Percentiles rank a stretch among this genome's conserved stretches.
These are phyloP conservation scores for Halcyon senegalensis DNA, from an alignment of 2,113 vertebrate genomes.

Conservation along the genomic window DNA sequence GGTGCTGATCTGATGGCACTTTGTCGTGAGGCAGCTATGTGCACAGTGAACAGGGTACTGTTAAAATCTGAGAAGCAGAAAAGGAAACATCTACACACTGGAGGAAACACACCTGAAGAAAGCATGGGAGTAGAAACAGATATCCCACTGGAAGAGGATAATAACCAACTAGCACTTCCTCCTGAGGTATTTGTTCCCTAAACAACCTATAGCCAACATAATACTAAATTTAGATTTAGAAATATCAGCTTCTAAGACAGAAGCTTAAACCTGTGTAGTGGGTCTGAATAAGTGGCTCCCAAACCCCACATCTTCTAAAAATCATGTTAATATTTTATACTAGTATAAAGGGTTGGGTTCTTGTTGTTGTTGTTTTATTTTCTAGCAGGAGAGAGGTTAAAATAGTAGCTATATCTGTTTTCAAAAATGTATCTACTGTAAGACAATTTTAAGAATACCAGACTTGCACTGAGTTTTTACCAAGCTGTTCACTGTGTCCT, in stretches of 20 bases:
- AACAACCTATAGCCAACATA: neutral
- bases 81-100: neutral
- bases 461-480: neutral
- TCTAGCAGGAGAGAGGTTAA: neutral
- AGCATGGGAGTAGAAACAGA: neutral
- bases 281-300: neutral
- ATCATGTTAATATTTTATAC: neutral
- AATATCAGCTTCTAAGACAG: neutral
- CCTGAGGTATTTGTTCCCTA: constrained; percentile 27
- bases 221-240: neutral
- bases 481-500: neutral
- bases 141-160: neutral
- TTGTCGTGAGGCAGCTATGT: constrained; percentile 91
- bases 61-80: constrained; percentile 35
- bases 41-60: constrained; percentile 84
- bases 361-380: neutral
- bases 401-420: neutral
- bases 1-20: constrained; percentile 96
- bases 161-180: neutral
- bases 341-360: neutral
- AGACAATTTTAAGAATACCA: neutral
- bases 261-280: neutral
- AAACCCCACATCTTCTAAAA: neutral
- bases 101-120: neutral
- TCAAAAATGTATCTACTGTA: neutral